Evolutionary conservation across 2,113 vertebrate species (phyloP).

Genomic region (Mastomys natalensis): DNA sequence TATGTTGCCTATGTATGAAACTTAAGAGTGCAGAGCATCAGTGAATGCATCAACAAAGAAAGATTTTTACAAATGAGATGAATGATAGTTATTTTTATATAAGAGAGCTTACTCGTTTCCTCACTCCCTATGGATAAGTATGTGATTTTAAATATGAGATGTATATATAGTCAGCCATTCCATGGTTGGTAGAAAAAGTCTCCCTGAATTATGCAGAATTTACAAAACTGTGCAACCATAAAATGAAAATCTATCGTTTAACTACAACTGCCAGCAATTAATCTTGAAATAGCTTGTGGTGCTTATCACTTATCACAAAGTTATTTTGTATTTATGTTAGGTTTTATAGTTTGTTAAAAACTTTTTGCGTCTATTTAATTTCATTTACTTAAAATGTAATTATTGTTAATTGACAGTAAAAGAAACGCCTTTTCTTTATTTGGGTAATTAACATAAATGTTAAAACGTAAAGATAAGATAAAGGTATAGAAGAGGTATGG

Average conservation of each 20-base stretch:
- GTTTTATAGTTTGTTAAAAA: background rate
- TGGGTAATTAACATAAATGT: slow-evolving; percentile 13
- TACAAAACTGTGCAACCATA: background rate
- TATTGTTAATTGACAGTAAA: slow-evolving; percentile 1
- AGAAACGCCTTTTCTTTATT: slow-evolving; percentile 19
- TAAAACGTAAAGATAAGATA: slow-evolving; percentile 25
- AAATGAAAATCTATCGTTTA: background rate
- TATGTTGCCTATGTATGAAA: background rate
- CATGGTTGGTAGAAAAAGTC: background rate
- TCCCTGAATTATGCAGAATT: background rate
- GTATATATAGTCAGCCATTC: background rate
- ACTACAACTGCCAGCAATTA: background rate
- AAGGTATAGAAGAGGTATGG: slow-evolving; percentile 7
- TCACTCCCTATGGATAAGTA: background rate
- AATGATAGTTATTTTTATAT: background rate
- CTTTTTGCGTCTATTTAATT: slow-evolving; percentile 31
- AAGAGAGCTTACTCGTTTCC: background rate
- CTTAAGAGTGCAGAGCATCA: background rate
- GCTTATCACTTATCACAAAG: background rate
- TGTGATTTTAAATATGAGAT: slow-evolving; percentile 1
- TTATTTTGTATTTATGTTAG: background rate
- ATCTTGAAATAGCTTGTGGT: slow-evolving; percentile 26
- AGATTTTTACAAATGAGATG: slow-evolving; percentile 27
- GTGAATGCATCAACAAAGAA: background rate
- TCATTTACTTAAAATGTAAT: slow-evolving; percentile 13